phyloP scores from a whole-genome alignment of 1,140 invertebrate genomes.

The Colletes gigas region DNA sequence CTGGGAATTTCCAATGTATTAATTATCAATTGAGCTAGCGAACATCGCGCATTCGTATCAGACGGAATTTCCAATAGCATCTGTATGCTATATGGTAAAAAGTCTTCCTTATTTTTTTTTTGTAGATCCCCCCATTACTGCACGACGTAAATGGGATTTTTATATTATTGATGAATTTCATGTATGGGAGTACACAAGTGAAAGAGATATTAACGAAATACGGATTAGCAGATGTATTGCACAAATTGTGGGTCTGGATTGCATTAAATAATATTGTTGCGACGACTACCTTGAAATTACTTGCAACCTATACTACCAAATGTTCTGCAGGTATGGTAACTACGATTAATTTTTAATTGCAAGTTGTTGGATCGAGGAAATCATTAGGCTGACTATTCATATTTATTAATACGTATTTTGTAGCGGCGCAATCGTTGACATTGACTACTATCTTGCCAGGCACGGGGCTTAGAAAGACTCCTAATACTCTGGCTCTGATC shows the following conservation, averaged over 20 bases:
- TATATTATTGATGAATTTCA: slow-evolving; percentile 81
- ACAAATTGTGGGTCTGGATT: slow-evolving; percentile 83
- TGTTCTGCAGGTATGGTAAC: slow-evolving; percentile 76
- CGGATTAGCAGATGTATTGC: slow-evolving; percentile 81
- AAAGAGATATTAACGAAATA: slow-evolving; percentile 75
- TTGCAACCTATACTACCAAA: slow-evolving; percentile 82
- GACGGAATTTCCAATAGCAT: slow-evolving; percentile 10
- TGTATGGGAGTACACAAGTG: slow-evolving; percentile 72
- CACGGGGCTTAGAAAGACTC: slow-evolving; percentile 80
- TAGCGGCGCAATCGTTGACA: slow-evolving; percentile 80
- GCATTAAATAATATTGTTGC: slow-evolving; percentile 75
- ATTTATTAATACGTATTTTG: slow-evolving; percentile 46
- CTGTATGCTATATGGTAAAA: neutral
- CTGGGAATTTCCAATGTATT: neutral
- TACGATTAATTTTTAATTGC: neutral
- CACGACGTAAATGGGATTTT: slow-evolving; percentile 79
- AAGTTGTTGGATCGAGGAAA: neutral
- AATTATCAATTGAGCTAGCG: neutral
- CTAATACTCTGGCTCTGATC: slow-evolving; percentile 80
- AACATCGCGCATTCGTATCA: neutral
- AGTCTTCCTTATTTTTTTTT: slow-evolving; percentile 46
- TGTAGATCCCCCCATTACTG: slow-evolving; percentile 78
- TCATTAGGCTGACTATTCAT: neutral
- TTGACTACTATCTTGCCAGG: slow-evolving; percentile 81
- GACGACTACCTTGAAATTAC: slow-evolving; percentile 78